These are phyloP conservation scores for Rotaria socialis DNA, from an alignment of 2,888 invertebrate genomes.

Conservation along the genomic window DNA sequence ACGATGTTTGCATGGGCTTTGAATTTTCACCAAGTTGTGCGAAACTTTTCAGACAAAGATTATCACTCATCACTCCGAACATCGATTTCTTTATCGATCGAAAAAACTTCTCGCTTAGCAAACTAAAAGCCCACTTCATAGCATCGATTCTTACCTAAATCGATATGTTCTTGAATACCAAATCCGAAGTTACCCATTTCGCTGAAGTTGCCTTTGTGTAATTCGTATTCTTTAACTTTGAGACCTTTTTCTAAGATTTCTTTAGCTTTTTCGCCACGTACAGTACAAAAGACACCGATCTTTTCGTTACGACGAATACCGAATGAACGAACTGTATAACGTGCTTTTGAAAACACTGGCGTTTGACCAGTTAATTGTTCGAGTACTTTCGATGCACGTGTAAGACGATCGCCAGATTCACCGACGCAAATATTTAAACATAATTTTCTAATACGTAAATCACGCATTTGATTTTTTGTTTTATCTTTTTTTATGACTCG, in stretches of 20 bases:
- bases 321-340: slow-evolving; percentile 76
- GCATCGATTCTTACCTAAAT: slow-evolving; percentile 64
- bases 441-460: slow-evolving; percentile 90
- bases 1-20: neutral
- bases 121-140: too few relatives aligned
- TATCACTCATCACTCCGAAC: too few relatives aligned
- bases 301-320: slow-evolving; percentile 99
- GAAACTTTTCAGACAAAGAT: too few relatives aligned
- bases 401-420: slow-evolving; percentile 82
- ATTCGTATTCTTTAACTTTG: slow-evolving; percentile 83
- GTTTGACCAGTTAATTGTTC: slow-evolving; percentile 98
- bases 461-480: slow-evolving; percentile 91
- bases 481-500: slow-evolving; percentile 53
- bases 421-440: slow-evolving; percentile 99
- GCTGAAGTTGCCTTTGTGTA: slow-evolving; percentile 86
- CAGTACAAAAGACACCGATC: slow-evolving; percentile 98
- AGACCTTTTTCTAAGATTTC: slow-evolving; percentile 96
- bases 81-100: too few relatives aligned
- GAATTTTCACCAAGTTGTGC: too few relatives aligned
- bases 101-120: too few relatives aligned
- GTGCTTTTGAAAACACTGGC: slow-evolving; percentile 90
- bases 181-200: slow-evolving; percentile 91
- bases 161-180: slow-evolving; percentile 99
- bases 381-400: slow-evolving; percentile 72
- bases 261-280: slow-evolving; percentile 95